Evolutionary conservation across 2,113 vertebrate genomes (phyloP), one percentile per base, ranked within the genome.

Genomic region (Ammodytes marinus): DNA sequence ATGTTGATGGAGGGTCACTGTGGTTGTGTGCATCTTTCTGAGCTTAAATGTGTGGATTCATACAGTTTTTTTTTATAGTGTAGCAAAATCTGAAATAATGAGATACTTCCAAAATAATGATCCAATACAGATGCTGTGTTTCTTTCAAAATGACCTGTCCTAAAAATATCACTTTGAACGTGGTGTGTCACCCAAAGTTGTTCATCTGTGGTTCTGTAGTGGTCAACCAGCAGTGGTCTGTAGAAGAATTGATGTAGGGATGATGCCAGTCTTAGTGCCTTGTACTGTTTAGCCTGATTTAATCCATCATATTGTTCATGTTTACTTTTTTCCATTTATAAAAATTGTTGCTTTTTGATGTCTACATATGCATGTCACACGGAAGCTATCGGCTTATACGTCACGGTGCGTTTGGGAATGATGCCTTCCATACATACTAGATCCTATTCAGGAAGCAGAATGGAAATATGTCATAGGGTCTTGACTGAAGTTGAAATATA

Each of bases 261-360:
- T 15, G 19, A 71, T n/a, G 45, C 37, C 55, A 35, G 12, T 76
- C 43, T 60, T 78, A 80, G 91, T 92, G 91, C 89, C 89, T 92
- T 92, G 76, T 77, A 49, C 65, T 83, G 35, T 3, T 50, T 40
- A 11, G 49, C 39, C 46, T 74, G 55, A 58, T 67, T 73, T 50
- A 12, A 82, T 63, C 82, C 39, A 14, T 43, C 8, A 15, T 42
- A 6, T 12, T 39, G 52, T 8, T 39, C 14, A 4, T 49, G n/a
- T 13, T 58, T 75, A 15, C 5, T 50, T 45, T 8, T 79, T 65
- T 53, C 15, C 42, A 42, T 42, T 58, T 47, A 65, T 49, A 12
- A 52, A 2, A 54, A 67, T 53, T 39, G n/a, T 17, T 54, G 19
- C 5, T 75, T 63, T 74, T 70, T 19, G 2, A 40, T 27, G 65